Conservation (phyloP, 2,797 vertebrate genomes). For the Halcyon smyrnensis region DNA sequence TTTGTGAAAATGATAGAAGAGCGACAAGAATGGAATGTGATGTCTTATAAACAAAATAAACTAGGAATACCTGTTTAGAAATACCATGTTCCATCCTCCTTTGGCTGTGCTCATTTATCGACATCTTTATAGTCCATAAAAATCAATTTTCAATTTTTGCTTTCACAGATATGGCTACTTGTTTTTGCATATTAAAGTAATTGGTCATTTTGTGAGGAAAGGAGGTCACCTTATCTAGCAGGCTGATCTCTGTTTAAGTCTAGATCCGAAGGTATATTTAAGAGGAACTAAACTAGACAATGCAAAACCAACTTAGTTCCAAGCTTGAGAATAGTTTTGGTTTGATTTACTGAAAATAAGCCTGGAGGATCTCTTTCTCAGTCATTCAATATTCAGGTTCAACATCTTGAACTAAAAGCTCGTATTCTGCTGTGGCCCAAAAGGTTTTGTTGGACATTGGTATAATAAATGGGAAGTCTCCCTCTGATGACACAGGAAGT, state of each 20-base stretch:
- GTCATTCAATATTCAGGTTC: background rate
- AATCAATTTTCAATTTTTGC: background rate
- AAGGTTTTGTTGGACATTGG: background rate
- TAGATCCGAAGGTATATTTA: background rate
- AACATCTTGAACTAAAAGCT: background rate
- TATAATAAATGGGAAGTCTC: background rate
- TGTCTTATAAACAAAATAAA: background rate
- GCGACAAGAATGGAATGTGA: background rate
- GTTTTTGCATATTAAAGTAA: background rate
- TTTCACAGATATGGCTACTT: background rate
- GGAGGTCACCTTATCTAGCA: background rate
- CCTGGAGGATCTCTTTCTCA: background rate
- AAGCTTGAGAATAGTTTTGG: background rate
- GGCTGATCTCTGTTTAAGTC: background rate
- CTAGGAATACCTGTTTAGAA: background rate
- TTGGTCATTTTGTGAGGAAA: background rate
- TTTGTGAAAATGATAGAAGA: background rate
- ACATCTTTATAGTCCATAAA: background rate
- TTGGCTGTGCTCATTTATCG: background rate
- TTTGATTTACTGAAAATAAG: background rate
- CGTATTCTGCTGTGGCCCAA: background rate
- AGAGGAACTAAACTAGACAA: background rate
- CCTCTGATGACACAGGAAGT: background rate
- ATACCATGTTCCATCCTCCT: background rate
- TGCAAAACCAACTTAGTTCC: background rate